These are phyloP conservation scores for Anagrus nilaparvatae DNA, from an alignment of 1,140 invertebrate genomes.

Conservation along the genomic window DNA sequence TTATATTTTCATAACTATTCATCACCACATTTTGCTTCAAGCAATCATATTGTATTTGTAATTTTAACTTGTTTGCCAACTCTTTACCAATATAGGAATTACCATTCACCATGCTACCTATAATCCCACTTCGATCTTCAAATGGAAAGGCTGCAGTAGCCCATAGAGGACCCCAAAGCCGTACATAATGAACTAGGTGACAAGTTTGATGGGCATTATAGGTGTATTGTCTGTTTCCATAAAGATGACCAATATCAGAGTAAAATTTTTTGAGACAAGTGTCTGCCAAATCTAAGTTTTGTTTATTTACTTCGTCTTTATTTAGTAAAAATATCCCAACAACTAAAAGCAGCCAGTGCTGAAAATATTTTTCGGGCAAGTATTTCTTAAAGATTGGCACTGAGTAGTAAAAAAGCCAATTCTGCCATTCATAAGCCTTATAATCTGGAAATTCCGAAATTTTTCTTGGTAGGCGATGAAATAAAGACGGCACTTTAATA, in stretches of 20 bases:
- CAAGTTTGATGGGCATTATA: slow-evolving; percentile 21
- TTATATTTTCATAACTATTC: too few species aligned
- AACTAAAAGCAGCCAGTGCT: slow-evolving; percentile 18
- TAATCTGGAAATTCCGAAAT: slow-evolving; percentile 9
- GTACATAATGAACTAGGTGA: slow-evolving; percentile 18
- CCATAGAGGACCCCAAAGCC: slow-evolving; percentile 21
- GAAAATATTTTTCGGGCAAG: slow-evolving; percentile 15
- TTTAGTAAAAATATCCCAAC: slow-evolving; percentile 10
- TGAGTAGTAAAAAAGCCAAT: slow-evolving; percentile 17
- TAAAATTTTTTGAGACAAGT: slow-evolving; percentile 13
- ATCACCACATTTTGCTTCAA: too few species aligned
- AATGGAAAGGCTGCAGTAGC: slow-evolving; percentile 19
- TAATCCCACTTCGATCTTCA: too few species aligned
- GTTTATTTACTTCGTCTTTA: slow-evolving; percentile 7
- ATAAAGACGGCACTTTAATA: slow-evolving; percentile 6
- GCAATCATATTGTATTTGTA: slow-evolving; percentile 16
- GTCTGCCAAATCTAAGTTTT: slow-evolving; percentile 10
- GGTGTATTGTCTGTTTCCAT: slow-evolving; percentile 13
- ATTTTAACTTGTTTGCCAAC: too few species aligned
- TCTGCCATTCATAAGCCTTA: slow-evolving; percentile 17
- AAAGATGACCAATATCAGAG: slow-evolving; percentile 11
- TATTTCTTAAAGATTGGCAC: slow-evolving; percentile 8
- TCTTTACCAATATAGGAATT: slow-evolving; percentile 19
- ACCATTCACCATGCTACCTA: slow-evolving; percentile 16
- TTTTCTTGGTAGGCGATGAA: slow-evolving; percentile 14